Evolutionary conservation across 53 echinoderm and acorn worm species (phyloP).

Genomic region (Paracentrotus lividus): DNA sequence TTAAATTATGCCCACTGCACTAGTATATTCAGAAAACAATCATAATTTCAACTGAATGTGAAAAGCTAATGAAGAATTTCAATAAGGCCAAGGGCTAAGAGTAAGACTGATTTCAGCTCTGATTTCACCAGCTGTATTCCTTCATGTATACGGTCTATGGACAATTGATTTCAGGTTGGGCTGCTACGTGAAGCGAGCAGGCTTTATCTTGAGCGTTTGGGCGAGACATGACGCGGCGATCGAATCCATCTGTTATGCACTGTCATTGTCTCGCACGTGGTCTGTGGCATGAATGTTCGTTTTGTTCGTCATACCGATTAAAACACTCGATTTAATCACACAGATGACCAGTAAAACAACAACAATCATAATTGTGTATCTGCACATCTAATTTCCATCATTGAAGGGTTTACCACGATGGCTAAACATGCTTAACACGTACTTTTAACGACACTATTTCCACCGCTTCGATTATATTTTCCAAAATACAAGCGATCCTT

Average conservation of each 20-base stretch:
- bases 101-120: not conserved
- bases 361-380: not conserved
- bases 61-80: too few species aligned
- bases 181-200: not conserved
- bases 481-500: slow-evolving; percentile 50
- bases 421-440: not conserved
- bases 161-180: not conserved
- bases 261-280: slow-evolving; percentile 48
- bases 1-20: too few species aligned
- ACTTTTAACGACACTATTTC: not conserved
- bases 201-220: not conserved
- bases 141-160: not conserved
- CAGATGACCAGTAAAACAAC: not conserved
- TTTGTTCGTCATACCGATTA: not conserved
- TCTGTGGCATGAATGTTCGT: not conserved
- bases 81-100: too few species aligned
- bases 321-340: not conserved
- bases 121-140: not conserved
- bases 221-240: slow-evolving; percentile 20
- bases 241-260: slow-evolving; percentile 39
- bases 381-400: not conserved
- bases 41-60: too few species aligned
- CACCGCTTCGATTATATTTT: not conserved
- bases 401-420: not conserved
- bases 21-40: too few species aligned